Evolutionary conservation across 2,888 invertebrate genomes (phyloP), one percentile per base, ranked within the genome.

Genomic region (Schrankia costaestrigalis): DNA sequence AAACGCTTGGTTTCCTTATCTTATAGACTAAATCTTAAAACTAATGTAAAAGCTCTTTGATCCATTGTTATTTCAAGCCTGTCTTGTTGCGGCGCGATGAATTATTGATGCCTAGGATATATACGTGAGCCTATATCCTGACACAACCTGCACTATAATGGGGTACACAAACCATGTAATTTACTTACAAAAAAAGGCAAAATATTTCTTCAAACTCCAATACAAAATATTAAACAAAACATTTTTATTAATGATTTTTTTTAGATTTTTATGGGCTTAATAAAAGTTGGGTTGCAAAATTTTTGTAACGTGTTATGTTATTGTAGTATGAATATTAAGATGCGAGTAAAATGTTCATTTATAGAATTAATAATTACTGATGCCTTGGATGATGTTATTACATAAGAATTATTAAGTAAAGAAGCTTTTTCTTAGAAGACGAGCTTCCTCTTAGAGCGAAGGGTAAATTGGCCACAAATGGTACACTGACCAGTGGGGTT

Each of bases 11-110:
- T n/a, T n/a, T n/a, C n/a, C n/a, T n/a, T n/a, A n/a, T n/a, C n/a
- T n/a, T n/a, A n/a, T n/a, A n/a, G n/a, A n/a, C n/a, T n/a, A n/a
- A n/a, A n/a, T n/a, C n/a, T n/a, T n/a, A n/a, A n/a, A n/a, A n/a
- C n/a, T n/a, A n/a, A n/a, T n/a, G n/a, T n/a, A n/a, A n/a, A n/a
- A n/a, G n/a, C n/a, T n/a, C n/a, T n/a, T 63, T 65, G 68, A 76
- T 76, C 63, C 71, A 86, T 86, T 86, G 76, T 76, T 79, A 86
- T 86, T 80, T 78, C 79, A 63, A 68, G 57, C 65, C 66, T 71
- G 84, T 66, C 69, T 63, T 67, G 59, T 63, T 67, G 73, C 56
- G 56, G 39, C 63, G 65, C 55, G 56, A 84, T 86, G 85, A 79
- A 86, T 86, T 80, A 86, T 86, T 78, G 73, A 86, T 81, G 72